Conservation (phyloP, 2,888 invertebrate species). For the Mesorhabditis belari region DNA sequence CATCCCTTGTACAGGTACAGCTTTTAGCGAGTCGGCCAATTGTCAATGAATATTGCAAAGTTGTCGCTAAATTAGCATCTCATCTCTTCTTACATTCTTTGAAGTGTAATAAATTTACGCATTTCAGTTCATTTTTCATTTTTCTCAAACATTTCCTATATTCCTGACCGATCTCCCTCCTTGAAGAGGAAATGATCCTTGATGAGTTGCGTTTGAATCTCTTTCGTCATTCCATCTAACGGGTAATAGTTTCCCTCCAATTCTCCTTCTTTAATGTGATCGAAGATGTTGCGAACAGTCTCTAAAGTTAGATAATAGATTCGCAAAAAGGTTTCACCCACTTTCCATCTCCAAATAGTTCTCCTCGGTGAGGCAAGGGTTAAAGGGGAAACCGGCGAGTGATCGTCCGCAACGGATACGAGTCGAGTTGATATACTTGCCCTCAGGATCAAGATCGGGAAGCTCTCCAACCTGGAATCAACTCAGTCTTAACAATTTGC, state of each 20-base stretch:
- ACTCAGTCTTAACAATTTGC: no score
- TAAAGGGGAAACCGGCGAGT: conserved; percentile 72
- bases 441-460: conserved; percentile 60
- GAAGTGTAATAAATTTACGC: no score
- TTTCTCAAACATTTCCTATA: conserved; percentile 1
- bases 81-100: no score
- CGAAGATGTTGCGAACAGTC: conserved; percentile 59
- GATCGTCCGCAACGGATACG: conserved; percentile 87
- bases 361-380: conserved; percentile 88
- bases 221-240: conserved; percentile 68
- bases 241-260: conserved; percentile 54
- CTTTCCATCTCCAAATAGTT: conserved; percentile 89
- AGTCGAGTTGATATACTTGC: conserved; percentile 82
- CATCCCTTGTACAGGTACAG: no score
- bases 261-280: conserved; percentile 65
- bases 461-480: conserved; percentile 67
- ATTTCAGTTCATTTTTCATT: no score
- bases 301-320: conserved; percentile 36
- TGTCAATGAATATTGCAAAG: no score
- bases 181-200: conserved; percentile 81
- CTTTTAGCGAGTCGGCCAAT: no score
- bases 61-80: no score
- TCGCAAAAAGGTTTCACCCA: conserved; percentile 14
- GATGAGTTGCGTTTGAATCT: conserved; percentile 88
- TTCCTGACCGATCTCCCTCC: conserved; percentile 42